Evolutionary conservation across 2,888 invertebrate genomes (phyloP), one percentile per base, ranked within the genome.

Genomic region (Eupithecia subfuscata): DNA sequence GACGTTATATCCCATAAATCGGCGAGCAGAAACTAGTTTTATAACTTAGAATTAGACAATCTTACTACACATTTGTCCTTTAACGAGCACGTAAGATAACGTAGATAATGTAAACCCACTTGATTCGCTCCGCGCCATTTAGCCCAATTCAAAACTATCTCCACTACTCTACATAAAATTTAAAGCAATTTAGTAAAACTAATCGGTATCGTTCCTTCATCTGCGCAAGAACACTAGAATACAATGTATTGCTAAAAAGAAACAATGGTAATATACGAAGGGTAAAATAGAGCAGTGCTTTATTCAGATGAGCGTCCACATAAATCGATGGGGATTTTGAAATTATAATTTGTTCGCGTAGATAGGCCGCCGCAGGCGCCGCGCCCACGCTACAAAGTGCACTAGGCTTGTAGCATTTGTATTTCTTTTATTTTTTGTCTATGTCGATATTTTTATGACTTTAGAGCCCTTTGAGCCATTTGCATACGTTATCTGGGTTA

Each of bases 311-410:
- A 91, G 92, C 88, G 90, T 89, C 88, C 90, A 88, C 92, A 94
- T 94, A 94, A 94, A 94, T 94, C 92, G 93, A 93, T 89, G 90
- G 90, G 89, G 91, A 92, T 93, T 94, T 93, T 91, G 91, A 94
- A 94, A 94, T 93, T 94, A 93, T 94, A 94, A 94, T 94, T 94
- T 92, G 93, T 91, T 91, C 91, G 86, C 85, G 88, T 87, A 91
- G 93, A 92, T 91, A 91, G 90, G 89, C 87, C 89, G 93, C 93
- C 91, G 88, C 91, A 86, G 91, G 93, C 91, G 90, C 87, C 82
- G 86, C 92, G 90, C 92, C 92, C 89, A 92, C 93, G 90, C 73
- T 71, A 77, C 73, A 74, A 67, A 77, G 75, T 75, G 74, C 75
- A 74, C 75, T 71, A 75, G 78, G 75, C 76, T 78, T 79, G 73